These are phyloP conservation scores for Dipodomys ordii DNA, from an alignment of 2,113 vertebrate genomes.

Conservation along the genomic window DNA sequence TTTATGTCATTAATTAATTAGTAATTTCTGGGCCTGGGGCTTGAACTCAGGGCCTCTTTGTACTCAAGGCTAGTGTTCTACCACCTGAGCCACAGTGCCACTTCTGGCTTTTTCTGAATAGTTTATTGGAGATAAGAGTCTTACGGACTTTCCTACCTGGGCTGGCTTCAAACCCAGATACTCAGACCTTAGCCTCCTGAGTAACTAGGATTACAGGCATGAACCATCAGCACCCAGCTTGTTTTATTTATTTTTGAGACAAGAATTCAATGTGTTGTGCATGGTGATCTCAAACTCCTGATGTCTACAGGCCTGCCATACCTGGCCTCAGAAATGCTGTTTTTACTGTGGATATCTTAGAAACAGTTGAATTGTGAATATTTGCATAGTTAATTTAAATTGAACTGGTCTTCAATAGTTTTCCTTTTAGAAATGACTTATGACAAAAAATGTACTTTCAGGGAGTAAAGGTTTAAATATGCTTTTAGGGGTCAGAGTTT, in stretches of 20 bases:
- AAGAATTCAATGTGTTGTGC: neutral
- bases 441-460: neutral
- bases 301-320: neutral
- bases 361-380: neutral
- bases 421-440: conserved; percentile 12
- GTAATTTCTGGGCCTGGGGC: neutral
- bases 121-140: too few relatives aligned
- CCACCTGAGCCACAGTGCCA: too few relatives aligned
- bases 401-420: neutral
- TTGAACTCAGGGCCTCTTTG: too few relatives aligned
- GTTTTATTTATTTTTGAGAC: neutral
- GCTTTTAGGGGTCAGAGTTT: neutral
- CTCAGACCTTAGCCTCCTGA: too few relatives aligned
- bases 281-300: neutral
- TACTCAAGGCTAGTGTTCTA: too few relatives aligned
- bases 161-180: too few relatives aligned
- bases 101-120: too few relatives aligned
- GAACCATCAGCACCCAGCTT: too few relatives aligned
- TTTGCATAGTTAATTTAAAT: conserved; percentile 30
- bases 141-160: too few relatives aligned
- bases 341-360: neutral
- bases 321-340: neutral
- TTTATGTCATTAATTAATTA: too few relatives aligned
- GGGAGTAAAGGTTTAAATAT: neutral
- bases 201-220: too few relatives aligned